Evolutionary conservation across 2,888 invertebrate genomes (phyloP), one percentile per base, ranked within the genome.

Genomic region (Ryuthela nishihirai): DNA sequence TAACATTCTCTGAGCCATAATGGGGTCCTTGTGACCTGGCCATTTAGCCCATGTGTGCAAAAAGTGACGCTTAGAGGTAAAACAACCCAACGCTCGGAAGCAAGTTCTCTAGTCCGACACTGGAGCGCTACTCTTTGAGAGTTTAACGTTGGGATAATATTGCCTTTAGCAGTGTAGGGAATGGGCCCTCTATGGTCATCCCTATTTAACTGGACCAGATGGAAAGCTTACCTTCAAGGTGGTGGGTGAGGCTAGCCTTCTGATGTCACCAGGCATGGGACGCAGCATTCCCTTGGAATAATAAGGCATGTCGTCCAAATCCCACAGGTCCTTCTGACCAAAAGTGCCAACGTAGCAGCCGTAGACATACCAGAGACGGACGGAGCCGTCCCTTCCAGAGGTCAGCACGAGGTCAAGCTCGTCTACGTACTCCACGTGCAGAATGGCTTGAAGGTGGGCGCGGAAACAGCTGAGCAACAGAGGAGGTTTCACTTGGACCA

Each of bases 301-400:
- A n/a, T 78, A 69, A 9, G 67, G 58, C 2, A 72, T 59, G 26
- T 82, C 66, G 0, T 66, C 67, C 35, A 78, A 76, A 23, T 76
- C 74, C 84, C 85, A 87, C 1, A 81, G 77, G 67, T 80, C 76
- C 66, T 82, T 82, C 46, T 85, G 83, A 47, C 89, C 89, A 65
- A 89, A 77, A 4, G 87, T 87, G 65, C 85, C 85, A 65, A 89
- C 70, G 67, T 80, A 80, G 12, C 80, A 79, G 29, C 88, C 88
- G 36, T 82, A 80, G 54, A 86, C 72, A 0, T 83, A 83, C 88
- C 88, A 88, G 71, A 87, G 75, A 49, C 88, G 80, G 55, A 83
- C 84, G 42, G 85, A 84, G 70, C 81, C 83, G 75, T 87, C 87
- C 50, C 80, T 78, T 66, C 85, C 84, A 2, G 62, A 83, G 79